Base-by-base conservation (phyloP, 2,797 vertebrate species). In the Numenius phaeopus region DNA sequence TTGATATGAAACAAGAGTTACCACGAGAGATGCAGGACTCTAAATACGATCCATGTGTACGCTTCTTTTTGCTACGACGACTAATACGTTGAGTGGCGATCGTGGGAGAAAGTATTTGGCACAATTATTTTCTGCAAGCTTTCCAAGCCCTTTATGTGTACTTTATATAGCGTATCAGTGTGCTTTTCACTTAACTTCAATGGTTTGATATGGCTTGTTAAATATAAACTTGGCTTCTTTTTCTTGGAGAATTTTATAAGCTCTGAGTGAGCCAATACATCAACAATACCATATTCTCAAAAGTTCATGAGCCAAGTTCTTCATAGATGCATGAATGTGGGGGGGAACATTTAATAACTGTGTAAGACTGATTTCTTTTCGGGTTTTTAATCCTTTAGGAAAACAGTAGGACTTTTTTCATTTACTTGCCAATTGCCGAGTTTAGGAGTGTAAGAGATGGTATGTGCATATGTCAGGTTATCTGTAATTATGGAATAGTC, bases 221-320 rank as follows among this genome's bases (percentile, higher is more conserved):
- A 97, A 97, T 88, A 95, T 96, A 95, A 96, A 96, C 94, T 94
- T 96, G 92, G 84, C 92, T 80, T 39, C 93, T 89, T 79, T 79
- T 76, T 78, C 84, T 78, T 75, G 58, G 62, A 94, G 79, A 81
- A 79, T 76, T 92, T 73, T 79, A 46, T 52, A 65, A 72, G 72
- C 76, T 90, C 39, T 7, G n/a, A 39, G 62, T 8, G 24, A 88
- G 90, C 76, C 78, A 89, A 57, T 12, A 52, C 46, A 76, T 79
- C 86, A 84, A 90, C 81, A 94, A 32, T 47, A 29, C 66, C 65
- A 62, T 44, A 24, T 55, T 87, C 78, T 72, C 57, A 65, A 64
- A 67, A 86, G 44, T 65, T 84, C 84, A 55, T 6, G 47, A 73
- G 90, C 42, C 8, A 81, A 94, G 29, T 65, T 88, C 78, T 92